Conservation (phyloP, 37 sponge, comb jelly and placozoan species). For the Sycon ciliatum region DNA sequence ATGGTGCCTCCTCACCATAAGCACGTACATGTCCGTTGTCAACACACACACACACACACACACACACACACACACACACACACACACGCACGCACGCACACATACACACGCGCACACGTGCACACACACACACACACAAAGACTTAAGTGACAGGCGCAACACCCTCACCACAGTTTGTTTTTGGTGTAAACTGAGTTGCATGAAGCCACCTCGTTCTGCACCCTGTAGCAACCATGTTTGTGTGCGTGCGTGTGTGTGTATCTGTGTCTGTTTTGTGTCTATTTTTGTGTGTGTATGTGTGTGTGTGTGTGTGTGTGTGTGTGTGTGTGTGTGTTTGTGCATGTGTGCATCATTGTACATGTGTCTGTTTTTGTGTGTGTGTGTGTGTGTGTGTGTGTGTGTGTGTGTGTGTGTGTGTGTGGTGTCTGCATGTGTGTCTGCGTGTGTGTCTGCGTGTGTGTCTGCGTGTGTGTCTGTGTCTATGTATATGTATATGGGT, state of each 20-base stretch:
- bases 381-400: constrained; percentile 29
- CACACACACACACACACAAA: not conserved
- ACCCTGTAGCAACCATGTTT: too few relatives aligned
- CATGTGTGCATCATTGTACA: too few relatives aligned
- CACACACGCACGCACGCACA: not conserved
- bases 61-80: constrained; percentile 5
- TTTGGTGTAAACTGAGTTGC: too few relatives aligned
- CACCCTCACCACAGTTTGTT: too few relatives aligned
- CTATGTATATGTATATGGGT: not conserved
- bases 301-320: too few relatives aligned
- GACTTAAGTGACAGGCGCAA: not conserved
- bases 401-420: not conserved
- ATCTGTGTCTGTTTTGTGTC: too few relatives aligned
- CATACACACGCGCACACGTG: not conserved
- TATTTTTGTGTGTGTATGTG: too few relatives aligned
- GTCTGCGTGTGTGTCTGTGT: not conserved
- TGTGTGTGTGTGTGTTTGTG: too few relatives aligned
- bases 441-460: too few relatives aligned
- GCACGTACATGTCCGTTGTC: not conserved
- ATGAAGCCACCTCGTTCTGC: too few relatives aligned
- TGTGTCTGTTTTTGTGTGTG: too few relatives aligned
- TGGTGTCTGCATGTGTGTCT: not conserved
- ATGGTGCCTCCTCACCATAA: not conserved
- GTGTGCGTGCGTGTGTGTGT: too few relatives aligned
- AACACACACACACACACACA: constrained; percentile 3